Evolutionary conservation across 2,888 invertebrate genomes (phyloP), one percentile per base, ranked within the genome.

Genomic region (Heteromurus nitidus): DNA sequence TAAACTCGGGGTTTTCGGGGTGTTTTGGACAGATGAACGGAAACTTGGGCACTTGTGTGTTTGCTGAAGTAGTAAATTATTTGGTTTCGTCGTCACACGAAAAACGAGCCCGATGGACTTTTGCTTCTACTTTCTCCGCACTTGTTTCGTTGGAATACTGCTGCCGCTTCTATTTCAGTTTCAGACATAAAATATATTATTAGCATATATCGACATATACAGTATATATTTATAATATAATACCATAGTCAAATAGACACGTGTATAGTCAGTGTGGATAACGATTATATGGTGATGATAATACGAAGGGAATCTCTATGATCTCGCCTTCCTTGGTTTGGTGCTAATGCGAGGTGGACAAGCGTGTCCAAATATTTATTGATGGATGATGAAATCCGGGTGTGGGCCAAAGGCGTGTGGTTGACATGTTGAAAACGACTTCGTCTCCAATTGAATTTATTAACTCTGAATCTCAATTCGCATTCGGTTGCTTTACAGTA

Each of bases 301-400:
- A n/a, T n/a, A n/a, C n/a, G n/a, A n/a, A n/a, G n/a, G n/a, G n/a
- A n/a, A n/a, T n/a, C n/a, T n/a, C n/a, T n/a, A n/a, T n/a, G n/a
- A n/a, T n/a, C n/a, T n/a, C n/a, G n/a, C n/a, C n/a, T 55, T 24
- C 13, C 26, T 22, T 55, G n/a, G 67, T 82, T 24, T 22, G 13
- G 24, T 65, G 20, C 22, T 22, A 18, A 36, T 84, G 69, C 83
- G 86, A 85, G 82, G 76, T 82, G 85, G 87, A 87, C 87, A 86
- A 87, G 86, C 87, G 86, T 86, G 87, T 82, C 86, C 86, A 86
- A 88, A 87, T 86, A 86, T 87, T 86, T 87, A 87, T 86, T 86
- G 84, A 87, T 87, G 85, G 82, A 86, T 76, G 68, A 83, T 58
- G 16, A 70, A 70, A 72, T 58, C 22, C 42, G 50, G 79, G 50